Percentiles rank a stretch among this genome's conserved stretches.
Evolutionary conservation across 2,113 vertebrate genomes (phyloP).

Genomic region (Ophiodon elongatus): DNA sequence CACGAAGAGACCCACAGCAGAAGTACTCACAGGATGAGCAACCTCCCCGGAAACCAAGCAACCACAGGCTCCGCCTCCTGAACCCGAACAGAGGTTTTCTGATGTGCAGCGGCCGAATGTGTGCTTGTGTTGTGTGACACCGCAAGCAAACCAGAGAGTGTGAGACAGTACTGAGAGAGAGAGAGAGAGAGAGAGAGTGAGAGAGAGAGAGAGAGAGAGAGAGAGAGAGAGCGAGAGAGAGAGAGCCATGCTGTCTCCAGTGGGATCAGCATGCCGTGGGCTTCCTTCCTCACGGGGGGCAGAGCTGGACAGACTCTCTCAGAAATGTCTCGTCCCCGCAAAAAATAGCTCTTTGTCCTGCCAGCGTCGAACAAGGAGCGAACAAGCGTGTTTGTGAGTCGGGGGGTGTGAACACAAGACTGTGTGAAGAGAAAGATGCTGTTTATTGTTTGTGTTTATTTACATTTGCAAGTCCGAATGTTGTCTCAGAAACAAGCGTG

Average conservation of each 20-base stretch:
- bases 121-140: slow-evolving; percentile 15
- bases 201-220: slow-evolving; percentile 69
- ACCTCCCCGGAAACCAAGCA: background rate
- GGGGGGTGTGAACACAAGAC: slow-evolving; percentile 48
- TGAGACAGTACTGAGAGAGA: slow-evolving; percentile 67
- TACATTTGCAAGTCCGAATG: slow-evolving; percentile 25
- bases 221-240: slow-evolving; percentile 68
- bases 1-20: background rate
- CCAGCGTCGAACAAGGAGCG: slow-evolving; percentile 62
- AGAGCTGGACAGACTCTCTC: slow-evolving; percentile 63
- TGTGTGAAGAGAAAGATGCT: slow-evolving; percentile 39
- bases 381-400: slow-evolving; percentile 64
- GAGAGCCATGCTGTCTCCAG: slow-evolving; percentile 50
- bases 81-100: slow-evolving; percentile 64
- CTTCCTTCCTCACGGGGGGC: slow-evolving; percentile 64
- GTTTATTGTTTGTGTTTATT: slow-evolving; percentile 36
- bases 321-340: slow-evolving; percentile 66
- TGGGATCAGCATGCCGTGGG: slow-evolving; percentile 71
- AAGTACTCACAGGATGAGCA: background rate
- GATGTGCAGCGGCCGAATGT: slow-evolving; percentile 38
- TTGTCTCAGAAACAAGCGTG: slow-evolving; percentile 12
- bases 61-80: background rate
- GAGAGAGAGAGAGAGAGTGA: slow-evolving; percentile 41
- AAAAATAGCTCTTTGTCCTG: slow-evolving; percentile 70
- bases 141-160: slow-evolving; percentile 22